A percentile compares a stretch with the other conserved stretches of the same genome.
Conservation (phyloP, 2,888 invertebrate genomes). For the Agriopis aurantiaria region DNA sequence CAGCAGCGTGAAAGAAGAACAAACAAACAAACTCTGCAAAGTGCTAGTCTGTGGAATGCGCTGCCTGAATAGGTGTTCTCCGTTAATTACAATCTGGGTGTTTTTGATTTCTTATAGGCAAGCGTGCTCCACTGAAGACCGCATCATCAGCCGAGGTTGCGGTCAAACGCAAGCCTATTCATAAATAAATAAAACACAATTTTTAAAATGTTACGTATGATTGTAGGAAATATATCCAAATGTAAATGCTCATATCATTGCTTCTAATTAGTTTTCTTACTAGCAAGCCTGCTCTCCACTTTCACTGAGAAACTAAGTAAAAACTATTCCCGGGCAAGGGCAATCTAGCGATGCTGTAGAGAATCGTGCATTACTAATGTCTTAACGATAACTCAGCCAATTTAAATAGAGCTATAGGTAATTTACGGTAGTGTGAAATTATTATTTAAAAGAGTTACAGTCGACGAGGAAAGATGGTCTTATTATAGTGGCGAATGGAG, state of each 20-base stretch:
- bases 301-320: conserved; percentile 60
- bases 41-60: no score
- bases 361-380: conserved; percentile 72
- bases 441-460: conserved; percentile 52
- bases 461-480: conserved; percentile 52
- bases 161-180: no score
- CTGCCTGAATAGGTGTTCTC: no score
- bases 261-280: neutral
- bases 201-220: neutral
- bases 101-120: no score
- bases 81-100: no score
- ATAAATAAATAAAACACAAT: no score
- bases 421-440: conserved; percentile 50
- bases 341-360: conserved; percentile 63
- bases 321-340: conserved; percentile 53
- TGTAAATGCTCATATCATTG: neutral
- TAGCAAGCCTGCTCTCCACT: conserved; percentile 48
- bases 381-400: conserved; percentile 56
- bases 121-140: no score
- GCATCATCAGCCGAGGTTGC: no score
- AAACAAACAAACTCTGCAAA: no score
- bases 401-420: conserved; percentile 52
- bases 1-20: no score
- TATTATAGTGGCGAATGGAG: conserved; percentile 56
- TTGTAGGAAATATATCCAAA: no score